phyloP scores from a whole-genome alignment of 1,140 invertebrate species.

The Temnothorax curvispinosus region DNA sequence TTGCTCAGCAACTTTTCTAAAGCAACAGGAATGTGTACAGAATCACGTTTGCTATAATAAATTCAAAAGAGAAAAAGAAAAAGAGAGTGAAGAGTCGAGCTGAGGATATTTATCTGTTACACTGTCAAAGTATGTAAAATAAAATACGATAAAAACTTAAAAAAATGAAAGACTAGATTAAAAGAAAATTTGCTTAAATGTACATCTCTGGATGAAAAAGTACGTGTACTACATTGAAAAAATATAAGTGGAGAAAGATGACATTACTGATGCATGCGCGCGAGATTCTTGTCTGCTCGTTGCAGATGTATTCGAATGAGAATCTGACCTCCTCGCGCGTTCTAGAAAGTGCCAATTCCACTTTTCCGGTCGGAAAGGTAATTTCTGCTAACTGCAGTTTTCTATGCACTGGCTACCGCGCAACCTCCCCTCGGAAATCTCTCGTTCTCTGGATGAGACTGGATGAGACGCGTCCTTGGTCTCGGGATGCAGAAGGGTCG shows the following conservation, averaged over 20 bases:
- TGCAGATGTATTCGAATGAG: conserved; percentile 10
- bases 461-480: conserved; percentile 25
- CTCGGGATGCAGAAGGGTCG: conserved; percentile 2
- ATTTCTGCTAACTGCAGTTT: conserved; percentile 21
- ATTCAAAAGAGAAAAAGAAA: not conserved
- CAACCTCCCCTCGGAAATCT: not conserved
- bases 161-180: not conserved
- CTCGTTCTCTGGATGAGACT: not conserved
- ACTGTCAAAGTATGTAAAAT: not conserved
- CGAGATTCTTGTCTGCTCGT: not conserved
- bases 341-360: conserved; percentile 1
- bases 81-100: not conserved
- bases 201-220: not conserved
- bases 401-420: not conserved
- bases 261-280: not conserved
- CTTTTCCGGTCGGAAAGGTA: not conserved
- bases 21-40: not conserved
- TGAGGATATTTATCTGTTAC: not conserved
- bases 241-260: not conserved
- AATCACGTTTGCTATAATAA: not conserved
- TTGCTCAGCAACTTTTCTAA: not conserved
- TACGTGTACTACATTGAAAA: not conserved
- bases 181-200: not conserved
- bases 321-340: not conserved
- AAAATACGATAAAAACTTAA: not conserved